Percentiles rank a stretch among this genome's conserved stretches.
Evolutionary conservation across 2,888 invertebrate genomes (phyloP).

Genomic region (Morinoia aosen): DNA sequence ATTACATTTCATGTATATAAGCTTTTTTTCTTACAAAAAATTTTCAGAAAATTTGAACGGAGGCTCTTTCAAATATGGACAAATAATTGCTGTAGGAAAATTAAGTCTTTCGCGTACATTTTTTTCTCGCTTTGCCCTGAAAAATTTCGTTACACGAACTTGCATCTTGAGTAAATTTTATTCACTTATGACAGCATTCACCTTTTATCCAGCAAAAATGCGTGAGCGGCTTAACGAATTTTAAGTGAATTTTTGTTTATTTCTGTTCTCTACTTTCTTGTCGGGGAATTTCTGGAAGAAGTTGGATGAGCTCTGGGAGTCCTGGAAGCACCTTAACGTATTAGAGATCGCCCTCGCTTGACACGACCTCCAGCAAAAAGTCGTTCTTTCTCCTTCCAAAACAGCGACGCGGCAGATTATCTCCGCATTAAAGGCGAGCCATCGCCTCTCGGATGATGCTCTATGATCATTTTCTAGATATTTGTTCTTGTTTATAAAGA

Average conservation of each 20-base stretch:
- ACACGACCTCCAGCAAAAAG: neutral
- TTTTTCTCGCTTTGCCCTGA: too few species aligned
- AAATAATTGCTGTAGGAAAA: too few species aligned
- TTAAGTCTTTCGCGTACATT: too few species aligned
- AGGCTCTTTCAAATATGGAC: too few species aligned
- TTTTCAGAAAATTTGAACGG: too few species aligned
- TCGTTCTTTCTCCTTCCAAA: neutral
- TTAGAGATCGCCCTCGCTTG: conserved; percentile 5
- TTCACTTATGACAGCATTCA: too few species aligned
- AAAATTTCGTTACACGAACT: too few species aligned
- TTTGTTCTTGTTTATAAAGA: neutral
- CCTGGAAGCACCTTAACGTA: conserved; percentile 46
- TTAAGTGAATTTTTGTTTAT: neutral
- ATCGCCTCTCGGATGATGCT: neutral
- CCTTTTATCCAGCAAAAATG: too few species aligned
- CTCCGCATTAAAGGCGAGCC: neutral
- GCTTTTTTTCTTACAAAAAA: neutral
- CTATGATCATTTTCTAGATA: neutral
- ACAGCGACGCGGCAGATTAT: conserved; percentile 24
- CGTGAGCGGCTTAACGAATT: neutral
- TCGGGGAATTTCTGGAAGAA: neutral
- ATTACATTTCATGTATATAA: neutral
- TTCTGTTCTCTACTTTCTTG: neutral
- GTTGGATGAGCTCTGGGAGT: neutral
- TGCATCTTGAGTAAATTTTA: too few species aligned